phyloP scores from a whole-genome alignment of 2,888 invertebrate species.

The Ctenicera cuprea region DNA sequence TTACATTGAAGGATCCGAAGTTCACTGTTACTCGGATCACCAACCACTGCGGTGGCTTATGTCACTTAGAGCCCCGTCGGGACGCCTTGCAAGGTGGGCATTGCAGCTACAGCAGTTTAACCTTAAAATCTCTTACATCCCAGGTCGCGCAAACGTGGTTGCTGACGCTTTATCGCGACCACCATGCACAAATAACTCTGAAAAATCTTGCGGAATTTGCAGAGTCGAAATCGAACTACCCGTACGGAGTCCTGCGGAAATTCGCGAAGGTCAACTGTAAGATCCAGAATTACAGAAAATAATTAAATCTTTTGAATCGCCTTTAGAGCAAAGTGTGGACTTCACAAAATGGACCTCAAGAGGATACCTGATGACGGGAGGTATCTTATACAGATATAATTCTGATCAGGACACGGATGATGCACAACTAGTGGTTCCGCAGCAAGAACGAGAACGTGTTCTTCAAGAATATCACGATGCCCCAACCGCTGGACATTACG shows the following conservation, averaged over 20 bases:
- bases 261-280: slow-evolving; percentile 33
- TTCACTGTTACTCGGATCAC: no score
- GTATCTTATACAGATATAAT: slow-evolving; percentile 33
- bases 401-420: slow-evolving; percentile 39
- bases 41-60: no score
- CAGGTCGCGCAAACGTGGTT: slow-evolving; percentile 7
- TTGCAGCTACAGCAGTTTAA: slow-evolving; percentile 35
- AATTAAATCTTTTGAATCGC: neutral
- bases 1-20: no score
- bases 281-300: slow-evolving; percentile 40
- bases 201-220: no score
- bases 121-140: slow-evolving; percentile 25
- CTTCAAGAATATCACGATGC: no score
- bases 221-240: no score
- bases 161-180: neutral
- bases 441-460: slow-evolving; percentile 34
- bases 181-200: slow-evolving; percentile 1
- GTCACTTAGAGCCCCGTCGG: slow-evolving; percentile 43
- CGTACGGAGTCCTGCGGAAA: slow-evolving; percentile 22
- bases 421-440: slow-evolving; percentile 30
- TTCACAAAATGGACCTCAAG: neutral
- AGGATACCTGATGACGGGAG: slow-evolving; percentile 4
- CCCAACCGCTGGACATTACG: no score
- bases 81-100: slow-evolving; percentile 35
- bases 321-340: no score